These are phyloP conservation scores for Metalampra italica DNA, from an alignment of 2,888 invertebrate species.

Conservation along the genomic window DNA sequence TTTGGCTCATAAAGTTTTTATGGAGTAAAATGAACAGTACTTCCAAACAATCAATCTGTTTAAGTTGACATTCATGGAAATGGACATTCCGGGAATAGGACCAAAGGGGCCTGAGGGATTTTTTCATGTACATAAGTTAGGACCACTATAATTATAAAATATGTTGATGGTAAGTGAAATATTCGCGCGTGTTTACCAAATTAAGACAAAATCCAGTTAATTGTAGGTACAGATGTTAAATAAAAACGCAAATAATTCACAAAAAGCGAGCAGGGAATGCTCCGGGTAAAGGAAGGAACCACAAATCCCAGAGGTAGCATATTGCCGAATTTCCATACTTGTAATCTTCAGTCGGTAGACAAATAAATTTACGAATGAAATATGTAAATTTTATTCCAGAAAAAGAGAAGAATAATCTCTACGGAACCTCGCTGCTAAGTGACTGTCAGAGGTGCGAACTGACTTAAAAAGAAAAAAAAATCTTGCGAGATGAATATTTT, in stretches of 20 bases:
- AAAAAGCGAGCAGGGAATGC: not conserved
- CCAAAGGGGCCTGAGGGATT: too few species aligned
- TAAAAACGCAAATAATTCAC: not conserved
- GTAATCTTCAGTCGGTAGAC: slow-evolving; percentile 45
- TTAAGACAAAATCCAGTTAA: not conserved
- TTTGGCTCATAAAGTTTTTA: too few species aligned
- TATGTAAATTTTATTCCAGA: slow-evolving; percentile 57
- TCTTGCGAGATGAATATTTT: slow-evolving; percentile 56
- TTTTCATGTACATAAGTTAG: too few species aligned
- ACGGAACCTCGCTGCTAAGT: slow-evolving; percentile 34
- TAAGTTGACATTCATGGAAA: too few species aligned
- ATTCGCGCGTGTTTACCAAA: too few species aligned
- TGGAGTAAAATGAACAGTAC: too few species aligned
- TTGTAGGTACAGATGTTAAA: not conserved
- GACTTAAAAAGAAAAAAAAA: slow-evolving; percentile 26
- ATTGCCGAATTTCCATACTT: slow-evolving; percentile 54
- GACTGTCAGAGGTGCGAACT: slow-evolving; percentile 47
- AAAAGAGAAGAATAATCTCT: slow-evolving; percentile 35
- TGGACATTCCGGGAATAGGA: too few species aligned
- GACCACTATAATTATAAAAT: too few species aligned
- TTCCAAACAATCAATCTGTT: too few species aligned
- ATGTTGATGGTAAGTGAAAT: too few species aligned
- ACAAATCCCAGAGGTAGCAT: slow-evolving; percentile 27
- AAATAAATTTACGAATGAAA: slow-evolving; percentile 54
- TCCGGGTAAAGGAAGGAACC: not conserved